Evolutionary conservation across 2,113 vertebrate genomes (phyloP), one percentile per base, ranked within the genome.

Genomic region (Siniperca chuatsi): DNA sequence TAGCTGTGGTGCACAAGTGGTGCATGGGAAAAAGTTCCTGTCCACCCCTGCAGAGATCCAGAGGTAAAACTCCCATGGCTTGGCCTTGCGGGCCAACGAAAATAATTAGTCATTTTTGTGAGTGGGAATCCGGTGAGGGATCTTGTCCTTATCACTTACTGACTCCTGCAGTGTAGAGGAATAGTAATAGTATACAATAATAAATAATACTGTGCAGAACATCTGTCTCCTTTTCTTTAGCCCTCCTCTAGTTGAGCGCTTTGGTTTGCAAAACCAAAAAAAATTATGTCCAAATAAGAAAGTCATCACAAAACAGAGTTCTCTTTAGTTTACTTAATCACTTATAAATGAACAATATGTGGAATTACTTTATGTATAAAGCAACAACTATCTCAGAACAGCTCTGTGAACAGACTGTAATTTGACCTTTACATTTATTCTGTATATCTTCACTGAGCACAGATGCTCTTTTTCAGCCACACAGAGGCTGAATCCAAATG

Each of bases 391-490:
- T 2, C 29, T 42, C 1, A 23, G 52, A 13, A 6, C 70, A 20
- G 42, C 25, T 20, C 33, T 35, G 35, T 61, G 44, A 75, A 52
- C 62, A 73, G 82, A 72, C 42, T 68, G 76, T 3, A n/a, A n/a
- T 60, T 29, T 40, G 58, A 78, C 55, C 54, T 75, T 75, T 61
- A 52, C 20, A 18, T 46, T 54, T 69, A 21, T 55, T 79, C 52
- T 70, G 12, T 35, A 65, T 4, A 1, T 57, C 25, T 15, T 75
- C 57, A 13, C n/a, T 33, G 21, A 75, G 83, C 65, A 71, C 77
- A 80, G 71, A 80, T 71, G 70, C 62, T 79, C 69, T 79, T 79
- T 78, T 73, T 40, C 50, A 83, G 48, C 25, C 75, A n/a, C 66
- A 44, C 42, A 54, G 50, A 37, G 48, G 2, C 74, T 57, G 25